Evolutionary conservation across 1,140 invertebrate genomes (phyloP).

Genomic region (Tetramorium parvispinum): DNA sequence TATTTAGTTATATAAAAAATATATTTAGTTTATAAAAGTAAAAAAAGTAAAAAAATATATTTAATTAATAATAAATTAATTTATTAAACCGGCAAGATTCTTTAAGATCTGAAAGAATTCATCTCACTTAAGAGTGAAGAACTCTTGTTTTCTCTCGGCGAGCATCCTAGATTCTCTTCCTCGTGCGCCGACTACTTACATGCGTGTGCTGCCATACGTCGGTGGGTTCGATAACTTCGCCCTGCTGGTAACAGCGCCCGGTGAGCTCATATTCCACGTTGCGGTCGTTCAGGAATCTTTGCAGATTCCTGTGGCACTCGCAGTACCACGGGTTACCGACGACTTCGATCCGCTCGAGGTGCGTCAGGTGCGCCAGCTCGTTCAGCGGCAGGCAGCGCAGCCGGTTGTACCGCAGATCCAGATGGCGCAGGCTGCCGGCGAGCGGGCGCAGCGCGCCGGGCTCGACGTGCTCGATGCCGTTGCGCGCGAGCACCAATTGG

Average conservation of each 20-base stretch:
- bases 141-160: no score
- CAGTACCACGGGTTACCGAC: constrained; percentile 76
- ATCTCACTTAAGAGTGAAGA: no score
- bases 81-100: no score
- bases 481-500: constrained; percentile 71
- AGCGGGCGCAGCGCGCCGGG: constrained; percentile 60
- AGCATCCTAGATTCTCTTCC: no score
- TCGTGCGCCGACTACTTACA: constrained; percentile 1
- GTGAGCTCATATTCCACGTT: constrained; percentile 73
- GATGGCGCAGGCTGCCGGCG: constrained; percentile 53
- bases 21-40: no score
- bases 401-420: constrained; percentile 69
- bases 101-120: no score
- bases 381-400: constrained; percentile 69
- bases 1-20: no score
- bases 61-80: no score
- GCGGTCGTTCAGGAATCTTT: constrained; percentile 53
- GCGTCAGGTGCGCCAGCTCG: constrained; percentile 57
- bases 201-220: not conserved
- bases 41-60: no score
- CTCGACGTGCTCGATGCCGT: constrained; percentile 71
- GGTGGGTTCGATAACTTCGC: constrained; percentile 10
- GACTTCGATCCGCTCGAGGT: constrained; percentile 69
- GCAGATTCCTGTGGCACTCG: constrained; percentile 64
- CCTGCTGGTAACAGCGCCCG: constrained; percentile 62